Evolutionary conservation across 2,113 vertebrate species (phyloP), one percentile per base, ranked within the genome.

Genomic region (Hippocampus zosterae): DNA sequence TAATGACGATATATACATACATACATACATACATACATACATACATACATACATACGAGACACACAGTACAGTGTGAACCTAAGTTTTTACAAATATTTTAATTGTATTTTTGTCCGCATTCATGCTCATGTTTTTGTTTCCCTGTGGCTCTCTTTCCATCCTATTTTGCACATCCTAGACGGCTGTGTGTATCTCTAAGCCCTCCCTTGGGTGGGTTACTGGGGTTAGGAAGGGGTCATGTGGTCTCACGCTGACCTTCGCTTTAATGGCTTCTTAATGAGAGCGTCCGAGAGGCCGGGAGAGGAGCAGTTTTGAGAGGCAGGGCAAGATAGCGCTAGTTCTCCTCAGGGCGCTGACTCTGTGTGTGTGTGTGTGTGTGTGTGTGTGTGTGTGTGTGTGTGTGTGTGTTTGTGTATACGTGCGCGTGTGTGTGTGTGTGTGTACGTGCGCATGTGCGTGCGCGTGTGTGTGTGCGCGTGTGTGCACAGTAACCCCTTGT

Each of bases 181-280:
- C 18, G 21, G 33, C 18, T 21, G 18, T 53, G 29, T 67, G 19
- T 53, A 40, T 53, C 21, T 40, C 18, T 19, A 68, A 37, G 59
- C 11, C 40, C 70, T 79, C 71, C 57, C 68, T 64, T 72, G 83
- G 83, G 78, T 83, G 81, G 76, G 75, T 81, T 78, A 40, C 73
- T 73, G 75, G 75, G 87, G 88, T 86, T 65, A 88, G 72, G 65
- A 73, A 67, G 73, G 73, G 85, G 84, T 88, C 82, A 75, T 84
- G 74, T 68, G 77, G 81, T 85, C 76, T 82, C 73, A 65, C 53
- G 15, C 79, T 86, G 78, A 70, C 84, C 83, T 77, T 80, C 76
- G 82, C 80, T 80, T 77, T 86, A 87, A 88, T 86, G 80, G 80
- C 74, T 81, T 77, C 84, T 82, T 88, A 89, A 88, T 89, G 79